phyloP scores from a whole-genome alignment of 2,113 vertebrate species.

The Triplophysa siluroides region DNA sequence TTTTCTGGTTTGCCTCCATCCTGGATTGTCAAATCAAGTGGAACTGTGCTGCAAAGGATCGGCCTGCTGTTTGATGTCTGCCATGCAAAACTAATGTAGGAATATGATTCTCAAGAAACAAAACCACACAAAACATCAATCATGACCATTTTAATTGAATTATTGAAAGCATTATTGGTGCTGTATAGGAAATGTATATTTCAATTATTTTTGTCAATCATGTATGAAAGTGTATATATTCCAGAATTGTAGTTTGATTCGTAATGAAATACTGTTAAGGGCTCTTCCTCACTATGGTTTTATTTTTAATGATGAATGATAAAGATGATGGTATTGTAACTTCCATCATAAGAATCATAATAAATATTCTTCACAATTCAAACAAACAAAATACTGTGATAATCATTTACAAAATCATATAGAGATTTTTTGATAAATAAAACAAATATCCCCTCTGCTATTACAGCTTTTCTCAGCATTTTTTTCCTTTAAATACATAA shows the following conservation, averaged over 20 bases:
- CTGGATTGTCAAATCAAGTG: conserved; percentile 4
- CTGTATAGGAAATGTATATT: background rate
- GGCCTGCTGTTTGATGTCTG: conserved; percentile 11
- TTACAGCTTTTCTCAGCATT: too few species aligned
- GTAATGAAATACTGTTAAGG: too few species aligned
- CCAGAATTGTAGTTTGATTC: background rate
- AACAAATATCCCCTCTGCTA: too few species aligned
- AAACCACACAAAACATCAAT: background rate
- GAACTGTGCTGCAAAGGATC: background rate
- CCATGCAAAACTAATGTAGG: conserved; percentile 5
- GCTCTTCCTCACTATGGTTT: too few species aligned
- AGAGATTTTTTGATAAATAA: too few species aligned
- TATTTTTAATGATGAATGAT: too few species aligned
- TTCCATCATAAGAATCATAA: too few species aligned
- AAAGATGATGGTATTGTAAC: too few species aligned
- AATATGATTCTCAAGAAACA: background rate
- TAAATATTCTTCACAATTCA: background rate
- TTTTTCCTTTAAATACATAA: background rate
- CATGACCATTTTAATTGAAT: background rate
- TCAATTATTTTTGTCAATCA: too few species aligned
- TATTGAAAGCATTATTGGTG: background rate
- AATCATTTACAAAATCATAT: background rate
- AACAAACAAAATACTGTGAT: background rate
- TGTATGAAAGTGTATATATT: background rate
- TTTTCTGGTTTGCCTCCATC: conserved; percentile 23